Percentiles rank a stretch among this genome's conserved stretches.
phyloP scores from a whole-genome alignment of 2,113 vertebrate species.

The Trogon melanurus region DNA sequence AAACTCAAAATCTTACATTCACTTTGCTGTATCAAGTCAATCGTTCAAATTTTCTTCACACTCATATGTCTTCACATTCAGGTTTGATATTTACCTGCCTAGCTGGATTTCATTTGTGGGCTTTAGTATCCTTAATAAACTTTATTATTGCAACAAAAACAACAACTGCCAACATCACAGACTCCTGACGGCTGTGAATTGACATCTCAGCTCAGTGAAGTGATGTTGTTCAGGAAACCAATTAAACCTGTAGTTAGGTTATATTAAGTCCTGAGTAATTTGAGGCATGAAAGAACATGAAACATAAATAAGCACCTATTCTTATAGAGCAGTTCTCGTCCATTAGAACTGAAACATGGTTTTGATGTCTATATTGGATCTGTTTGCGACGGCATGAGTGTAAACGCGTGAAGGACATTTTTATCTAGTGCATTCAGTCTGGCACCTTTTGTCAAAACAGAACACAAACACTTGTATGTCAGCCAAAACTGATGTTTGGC shows the following conservation, averaged over 20 bases:
- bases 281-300: not conserved
- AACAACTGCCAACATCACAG: not conserved
- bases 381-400: not conserved
- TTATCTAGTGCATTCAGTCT: conserved; percentile 4
- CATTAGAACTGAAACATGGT: not conserved
- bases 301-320: not conserved
- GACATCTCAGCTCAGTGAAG: not conserved
- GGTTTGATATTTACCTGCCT: not conserved
- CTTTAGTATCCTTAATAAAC: not conserved
- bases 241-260: not conserved
- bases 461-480: not conserved
- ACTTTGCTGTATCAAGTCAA: not conserved
- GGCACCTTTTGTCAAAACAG: conserved; percentile 28
- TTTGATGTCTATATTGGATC: not conserved
- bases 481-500: not conserved
- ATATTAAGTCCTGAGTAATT: not conserved
- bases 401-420: not conserved
- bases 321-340: accelerated
- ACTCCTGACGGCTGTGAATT: not conserved
- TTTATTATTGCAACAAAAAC: not conserved
- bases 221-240: not conserved
- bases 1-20: not conserved
- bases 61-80: not conserved
- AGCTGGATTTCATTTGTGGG: not conserved
- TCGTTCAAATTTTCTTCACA: not conserved